Evolutionary conservation across 2,797 vertebrate species (phyloP).

Genomic region (Cryptoprocta ferox): DNA sequence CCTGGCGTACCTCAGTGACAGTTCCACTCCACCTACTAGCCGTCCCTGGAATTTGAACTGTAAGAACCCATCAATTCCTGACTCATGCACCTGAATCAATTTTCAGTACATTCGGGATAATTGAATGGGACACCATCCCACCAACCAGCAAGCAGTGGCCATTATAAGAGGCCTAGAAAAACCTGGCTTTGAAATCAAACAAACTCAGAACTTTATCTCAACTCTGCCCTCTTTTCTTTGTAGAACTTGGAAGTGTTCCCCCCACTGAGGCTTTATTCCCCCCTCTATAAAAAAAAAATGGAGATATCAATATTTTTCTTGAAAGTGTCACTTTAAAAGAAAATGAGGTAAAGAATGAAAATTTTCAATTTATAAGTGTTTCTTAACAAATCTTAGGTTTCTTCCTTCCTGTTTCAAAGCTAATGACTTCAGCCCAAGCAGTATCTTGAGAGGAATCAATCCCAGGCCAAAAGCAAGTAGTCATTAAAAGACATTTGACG

Average conservation of each 20-base stretch:
- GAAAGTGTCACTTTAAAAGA: not conserved
- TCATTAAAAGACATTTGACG: not conserved
- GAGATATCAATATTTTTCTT: not conserved
- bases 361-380: not conserved
- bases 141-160: not conserved
- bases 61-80: not conserved
- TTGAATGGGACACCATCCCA: not conserved
- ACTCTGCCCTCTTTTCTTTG: not conserved
- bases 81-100: not conserved
- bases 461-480: not conserved
- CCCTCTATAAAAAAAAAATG: not conserved
- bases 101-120: not conserved
- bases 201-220: not conserved
- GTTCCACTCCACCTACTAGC: not conserved
- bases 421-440: not conserved
- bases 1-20: not conserved
- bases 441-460: not conserved
- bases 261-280: not conserved
- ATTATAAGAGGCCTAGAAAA: not conserved
- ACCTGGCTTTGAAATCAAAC: not conserved
- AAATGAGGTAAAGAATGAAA: not conserved
- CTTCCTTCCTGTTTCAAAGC: not conserved
- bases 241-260: not conserved
- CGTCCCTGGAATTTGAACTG: slow-evolving; percentile 27
- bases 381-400: slow-evolving; percentile 15